phyloP scores from a whole-genome alignment of 30 jellyfish, hydroid and myxozoan species.

The Aurelia coerulea region DNA sequence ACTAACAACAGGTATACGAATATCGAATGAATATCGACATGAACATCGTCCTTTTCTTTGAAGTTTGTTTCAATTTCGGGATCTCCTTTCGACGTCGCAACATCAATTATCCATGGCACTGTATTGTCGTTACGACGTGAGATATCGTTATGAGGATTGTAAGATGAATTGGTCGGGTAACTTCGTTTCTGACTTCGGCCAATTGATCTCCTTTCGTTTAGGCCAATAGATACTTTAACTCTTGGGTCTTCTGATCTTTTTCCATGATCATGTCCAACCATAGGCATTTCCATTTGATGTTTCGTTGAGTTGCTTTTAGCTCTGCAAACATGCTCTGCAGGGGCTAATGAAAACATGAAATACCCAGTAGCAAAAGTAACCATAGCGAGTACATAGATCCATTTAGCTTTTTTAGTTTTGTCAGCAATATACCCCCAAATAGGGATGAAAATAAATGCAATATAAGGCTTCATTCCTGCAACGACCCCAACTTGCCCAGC shows the following conservation, averaged over 20 bases:
- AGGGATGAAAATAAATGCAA: conserved; percentile 88
- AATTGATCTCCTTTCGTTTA: not conserved
- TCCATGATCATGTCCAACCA: conserved; percentile 66
- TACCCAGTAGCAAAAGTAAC: conserved; percentile 91
- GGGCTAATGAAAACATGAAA: conserved; percentile 85
- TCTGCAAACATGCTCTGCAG: conserved; percentile 89
- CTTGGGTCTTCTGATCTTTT: conserved; percentile 11
- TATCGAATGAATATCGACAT: conserved; percentile 72
- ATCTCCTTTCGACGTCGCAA: conserved; percentile 64
- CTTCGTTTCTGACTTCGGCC: not conserved
- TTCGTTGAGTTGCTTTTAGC: conserved; percentile 80
- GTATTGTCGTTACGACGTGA: conserved; percentile 49
- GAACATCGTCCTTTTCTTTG: conserved; percentile 67
- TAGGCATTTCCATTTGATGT: conserved; percentile 67
- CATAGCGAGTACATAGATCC: conserved; percentile 79
- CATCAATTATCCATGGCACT: conserved; percentile 82
- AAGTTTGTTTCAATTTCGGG: conserved; percentile 42
- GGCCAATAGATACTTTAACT: not conserved
- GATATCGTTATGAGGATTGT: not conserved
- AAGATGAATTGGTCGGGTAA: conserved; percentile 20
- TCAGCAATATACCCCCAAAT: conserved; percentile 97
- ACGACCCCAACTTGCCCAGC: conserved; percentile 96
- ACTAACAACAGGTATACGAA: conserved; percentile 73
- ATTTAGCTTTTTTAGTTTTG: conserved; percentile 71
- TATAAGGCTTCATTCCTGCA: conserved; percentile 93